These are phyloP conservation scores for Hermatobates lingyangjiaoensis DNA, from an alignment of 1,140 invertebrate genomes.

Conservation along the genomic window DNA sequence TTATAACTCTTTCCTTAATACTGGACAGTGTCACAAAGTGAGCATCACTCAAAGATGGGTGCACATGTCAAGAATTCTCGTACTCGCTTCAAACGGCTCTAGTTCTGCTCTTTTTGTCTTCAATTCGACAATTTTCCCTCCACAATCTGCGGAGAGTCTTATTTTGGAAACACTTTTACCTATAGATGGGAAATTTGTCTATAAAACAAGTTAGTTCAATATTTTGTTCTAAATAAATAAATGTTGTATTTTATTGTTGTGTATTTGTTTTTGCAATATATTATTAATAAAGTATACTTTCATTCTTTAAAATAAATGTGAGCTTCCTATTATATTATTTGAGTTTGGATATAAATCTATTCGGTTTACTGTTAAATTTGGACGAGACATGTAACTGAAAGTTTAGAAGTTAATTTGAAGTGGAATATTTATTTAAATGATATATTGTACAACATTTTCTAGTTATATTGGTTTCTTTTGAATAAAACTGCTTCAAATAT, in stretches of 20 bases:
- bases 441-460: too few species aligned
- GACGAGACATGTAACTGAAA: neutral
- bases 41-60: neutral
- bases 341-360: neutral
- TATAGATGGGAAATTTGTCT: slow-evolving; percentile 54
- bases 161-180: slow-evolving; percentile 50
- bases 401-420: too few species aligned
- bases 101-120: neutral
- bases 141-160: slow-evolving; percentile 44
- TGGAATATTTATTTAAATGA: too few species aligned
- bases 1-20: too few species aligned
- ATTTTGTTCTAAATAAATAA: neutral
- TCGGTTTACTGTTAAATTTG: neutral
- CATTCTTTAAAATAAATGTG: neutral
- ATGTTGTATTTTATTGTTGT: neutral
- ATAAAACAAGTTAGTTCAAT: slow-evolving; percentile 37
- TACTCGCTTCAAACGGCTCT: neutral
- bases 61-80: neutral
- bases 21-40: neutral
- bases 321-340: neutral
- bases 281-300: neutral
- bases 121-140: slow-evolving; percentile 16
- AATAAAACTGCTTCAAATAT: too few species aligned
- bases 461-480: too few species aligned
- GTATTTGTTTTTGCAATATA: neutral